Evolutionary conservation across 2,113 vertebrate genomes (phyloP).

Genomic region (Takifugu flavidus): DNA sequence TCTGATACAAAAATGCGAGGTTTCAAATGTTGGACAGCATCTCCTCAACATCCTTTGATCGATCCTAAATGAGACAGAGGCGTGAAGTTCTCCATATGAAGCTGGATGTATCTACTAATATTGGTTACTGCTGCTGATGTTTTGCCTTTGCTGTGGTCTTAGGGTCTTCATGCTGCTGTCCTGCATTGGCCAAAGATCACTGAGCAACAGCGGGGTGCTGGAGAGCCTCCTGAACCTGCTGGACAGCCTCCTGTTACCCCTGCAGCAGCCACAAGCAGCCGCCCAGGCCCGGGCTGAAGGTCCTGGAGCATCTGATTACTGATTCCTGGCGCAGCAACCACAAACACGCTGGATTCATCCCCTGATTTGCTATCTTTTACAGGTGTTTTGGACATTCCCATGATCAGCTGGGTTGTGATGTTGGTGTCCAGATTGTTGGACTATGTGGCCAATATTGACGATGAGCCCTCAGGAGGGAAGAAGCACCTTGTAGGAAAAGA

Average conservation of each 20-base stretch:
- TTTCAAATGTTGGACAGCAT: no score
- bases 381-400: conserved; percentile 96
- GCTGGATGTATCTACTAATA: no score
- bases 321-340: no score
- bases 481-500: conserved; percentile 94
- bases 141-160: conserved; percentile 3
- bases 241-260: conserved; percentile 89
- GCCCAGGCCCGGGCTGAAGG: conserved; percentile 87
- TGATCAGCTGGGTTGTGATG: conserved; percentile 99
- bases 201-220: conserved; percentile 96
- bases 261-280: conserved; percentile 83
- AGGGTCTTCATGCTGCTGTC: conserved; percentile 99
- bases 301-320: conserved; percentile 42
- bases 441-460: conserved; percentile 95
- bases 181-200: conserved; percentile 96
- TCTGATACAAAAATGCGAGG: no score
- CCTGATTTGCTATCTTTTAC: conserved; percentile 1
- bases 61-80: no score
- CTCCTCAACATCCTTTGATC: no score
- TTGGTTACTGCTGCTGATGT: no score
- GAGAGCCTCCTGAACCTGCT: conserved; percentile 96
- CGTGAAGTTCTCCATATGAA: no score
- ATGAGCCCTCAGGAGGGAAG: conserved; percentile 89
- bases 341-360: no score
- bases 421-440: conserved; percentile 93